Conservation (phyloP, 2,888 invertebrate species). For the Pardosa pseudoannulata region DNA sequence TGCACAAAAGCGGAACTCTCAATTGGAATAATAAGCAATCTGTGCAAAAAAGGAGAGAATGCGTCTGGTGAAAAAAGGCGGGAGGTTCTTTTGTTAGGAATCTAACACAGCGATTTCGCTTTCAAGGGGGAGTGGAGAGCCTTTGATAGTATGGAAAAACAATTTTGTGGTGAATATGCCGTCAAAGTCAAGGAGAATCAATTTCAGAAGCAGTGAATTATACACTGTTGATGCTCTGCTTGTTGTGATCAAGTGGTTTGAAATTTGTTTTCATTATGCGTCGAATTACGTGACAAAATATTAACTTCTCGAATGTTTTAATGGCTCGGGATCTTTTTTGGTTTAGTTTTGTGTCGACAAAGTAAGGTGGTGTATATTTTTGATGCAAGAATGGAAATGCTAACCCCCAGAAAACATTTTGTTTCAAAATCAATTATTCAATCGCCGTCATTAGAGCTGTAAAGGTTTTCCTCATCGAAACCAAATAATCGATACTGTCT, state of each 20-base stretch:
- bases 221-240: not conserved
- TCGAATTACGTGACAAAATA: no score
- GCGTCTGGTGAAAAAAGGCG: slow-evolving; percentile 1
- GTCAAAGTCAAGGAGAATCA: not conserved
- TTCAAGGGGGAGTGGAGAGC: not conserved
- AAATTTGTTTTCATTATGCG: no score
- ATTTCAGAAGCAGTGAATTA: not conserved
- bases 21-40: slow-evolving; percentile 57
- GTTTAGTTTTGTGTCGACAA: no score
- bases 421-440: no score
- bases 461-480: no score
- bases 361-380: no score
- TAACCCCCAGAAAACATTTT: no score
- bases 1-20: slow-evolving; percentile 8
- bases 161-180: not conserved
- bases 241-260: not conserved
- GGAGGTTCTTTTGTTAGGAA: slow-evolving; percentile 1
- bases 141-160: not conserved
- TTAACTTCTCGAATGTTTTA: no score
- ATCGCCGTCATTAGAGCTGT: no score
- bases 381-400: no score
- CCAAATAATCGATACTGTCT: no score
- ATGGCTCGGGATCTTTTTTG: no score
- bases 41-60: slow-evolving; percentile 19
- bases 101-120: slow-evolving; percentile 9